Evolutionary conservation across 2,113 vertebrate species (phyloP).

Genomic region (Sinocyclocheilus anshuiensis): DNA sequence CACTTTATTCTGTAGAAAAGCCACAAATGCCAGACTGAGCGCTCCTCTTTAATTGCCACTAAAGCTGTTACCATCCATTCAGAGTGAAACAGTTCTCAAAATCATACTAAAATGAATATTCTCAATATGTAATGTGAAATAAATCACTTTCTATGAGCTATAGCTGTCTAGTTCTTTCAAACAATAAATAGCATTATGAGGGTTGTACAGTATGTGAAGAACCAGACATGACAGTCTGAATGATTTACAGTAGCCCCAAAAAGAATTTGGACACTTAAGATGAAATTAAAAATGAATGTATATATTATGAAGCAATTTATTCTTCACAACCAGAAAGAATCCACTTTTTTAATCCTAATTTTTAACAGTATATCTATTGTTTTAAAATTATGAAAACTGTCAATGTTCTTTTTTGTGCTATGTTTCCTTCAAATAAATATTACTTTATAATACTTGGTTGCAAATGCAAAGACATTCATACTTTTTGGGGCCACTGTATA

Average conservation of each 20-base stretch:
- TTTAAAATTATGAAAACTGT: too few species aligned
- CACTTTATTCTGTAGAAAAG: not conserved
- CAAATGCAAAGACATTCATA: not conserved
- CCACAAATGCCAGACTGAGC: not conserved
- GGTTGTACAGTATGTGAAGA: not conserved
- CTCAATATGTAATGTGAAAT: not conserved
- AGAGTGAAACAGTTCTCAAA: not conserved
- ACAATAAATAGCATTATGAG: not conserved
- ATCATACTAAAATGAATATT: conserved; percentile 1
- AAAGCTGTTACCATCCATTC: not conserved
- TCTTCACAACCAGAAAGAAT: too few species aligned
- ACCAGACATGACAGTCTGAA: not conserved
- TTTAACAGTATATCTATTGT: too few species aligned
- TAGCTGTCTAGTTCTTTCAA: not conserved
- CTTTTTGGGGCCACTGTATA: not conserved
- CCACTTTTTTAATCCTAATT: too few species aligned
- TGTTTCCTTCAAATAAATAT: not conserved
- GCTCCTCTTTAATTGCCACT: not conserved
- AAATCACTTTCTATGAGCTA: not conserved
- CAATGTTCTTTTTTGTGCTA: too few species aligned
- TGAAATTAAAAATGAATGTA: not conserved
- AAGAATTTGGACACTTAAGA: not conserved
- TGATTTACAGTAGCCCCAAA: not conserved
- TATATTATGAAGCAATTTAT: not conserved
- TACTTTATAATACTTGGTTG: not conserved